phyloP scores from a whole-genome alignment of 2,113 vertebrate genomes.

The Ceyx cyanopectus region DNA sequence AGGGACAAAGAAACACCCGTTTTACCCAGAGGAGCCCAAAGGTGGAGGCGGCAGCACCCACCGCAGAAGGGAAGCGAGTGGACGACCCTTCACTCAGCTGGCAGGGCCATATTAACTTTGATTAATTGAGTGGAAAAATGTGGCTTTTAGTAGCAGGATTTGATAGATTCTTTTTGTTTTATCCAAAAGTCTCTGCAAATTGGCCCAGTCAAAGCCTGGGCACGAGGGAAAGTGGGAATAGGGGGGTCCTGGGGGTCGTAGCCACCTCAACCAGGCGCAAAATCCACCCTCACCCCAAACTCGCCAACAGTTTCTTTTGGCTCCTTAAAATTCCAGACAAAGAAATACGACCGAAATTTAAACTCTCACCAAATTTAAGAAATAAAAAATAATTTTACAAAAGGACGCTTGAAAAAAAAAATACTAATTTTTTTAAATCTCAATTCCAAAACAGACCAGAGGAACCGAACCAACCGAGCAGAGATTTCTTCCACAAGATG shows the following conservation, averaged over 20 bases:
- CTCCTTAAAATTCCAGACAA: background rate
- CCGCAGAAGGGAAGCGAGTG: fast-evolving
- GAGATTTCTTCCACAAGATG: no score
- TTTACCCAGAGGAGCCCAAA: background rate
- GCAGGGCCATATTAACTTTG: fast-evolving
- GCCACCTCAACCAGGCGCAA: background rate
- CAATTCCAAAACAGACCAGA: no score
- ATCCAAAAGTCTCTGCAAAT: background rate
- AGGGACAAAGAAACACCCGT: background rate
- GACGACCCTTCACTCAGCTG: background rate
- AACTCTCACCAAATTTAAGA: background rate
- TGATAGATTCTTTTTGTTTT: background rate
- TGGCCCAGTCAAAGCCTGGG: fast-evolving
- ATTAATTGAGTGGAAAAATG: fast-evolving
- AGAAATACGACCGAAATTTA: background rate
- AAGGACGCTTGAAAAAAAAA: background rate
- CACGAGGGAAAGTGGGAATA: background rate
- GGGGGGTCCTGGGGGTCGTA: background rate
- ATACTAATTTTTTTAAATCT: background rate
- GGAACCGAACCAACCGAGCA: background rate
- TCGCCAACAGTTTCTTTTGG: background rate
- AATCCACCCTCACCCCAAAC: background rate
- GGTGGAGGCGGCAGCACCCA: background rate
- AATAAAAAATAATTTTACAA: no score
- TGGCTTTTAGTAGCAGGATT: fast-evolving